phyloP scores from a whole-genome alignment of 2,888 invertebrate genomes.

The Bhutanitis thaidina region DNA sequence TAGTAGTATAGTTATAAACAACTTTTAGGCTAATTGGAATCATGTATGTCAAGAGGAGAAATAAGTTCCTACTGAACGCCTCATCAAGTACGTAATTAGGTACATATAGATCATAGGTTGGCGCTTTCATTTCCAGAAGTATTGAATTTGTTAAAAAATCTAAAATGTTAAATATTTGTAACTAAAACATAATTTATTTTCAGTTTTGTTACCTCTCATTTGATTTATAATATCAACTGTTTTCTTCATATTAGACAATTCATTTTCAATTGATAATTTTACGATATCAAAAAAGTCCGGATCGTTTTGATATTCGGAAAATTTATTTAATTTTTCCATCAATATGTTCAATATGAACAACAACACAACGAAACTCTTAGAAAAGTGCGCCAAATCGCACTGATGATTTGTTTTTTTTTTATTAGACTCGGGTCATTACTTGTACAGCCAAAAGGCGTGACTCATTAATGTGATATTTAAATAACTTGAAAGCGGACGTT shows the following conservation, averaged over 20 bases:
- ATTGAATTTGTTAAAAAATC: no score
- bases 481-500: no score
- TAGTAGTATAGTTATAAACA: no score
- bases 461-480: constrained; percentile 4
- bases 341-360: constrained; percentile 6
- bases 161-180: no score
- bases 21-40: no score
- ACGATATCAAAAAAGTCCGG: constrained; percentile 45
- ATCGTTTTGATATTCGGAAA: constrained; percentile 36
- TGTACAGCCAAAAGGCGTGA: constrained; percentile 10
- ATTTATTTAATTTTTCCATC: constrained; percentile 33
- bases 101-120: no score
- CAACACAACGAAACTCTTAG: constrained; percentile 1
- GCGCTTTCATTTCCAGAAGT: no score
- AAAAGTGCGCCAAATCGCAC: background rate
- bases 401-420: constrained; percentile 4
- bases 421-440: background rate
- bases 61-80: no score
- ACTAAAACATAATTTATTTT: background rate
- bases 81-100: no score
- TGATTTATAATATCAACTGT: constrained; percentile 53
- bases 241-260: constrained; percentile 55
- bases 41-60: no score
- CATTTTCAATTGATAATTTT: constrained; percentile 46
- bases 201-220: constrained; percentile 49